Conservation (phyloP, 1,140 invertebrate species). For the Brachionus sp. region DNA sequence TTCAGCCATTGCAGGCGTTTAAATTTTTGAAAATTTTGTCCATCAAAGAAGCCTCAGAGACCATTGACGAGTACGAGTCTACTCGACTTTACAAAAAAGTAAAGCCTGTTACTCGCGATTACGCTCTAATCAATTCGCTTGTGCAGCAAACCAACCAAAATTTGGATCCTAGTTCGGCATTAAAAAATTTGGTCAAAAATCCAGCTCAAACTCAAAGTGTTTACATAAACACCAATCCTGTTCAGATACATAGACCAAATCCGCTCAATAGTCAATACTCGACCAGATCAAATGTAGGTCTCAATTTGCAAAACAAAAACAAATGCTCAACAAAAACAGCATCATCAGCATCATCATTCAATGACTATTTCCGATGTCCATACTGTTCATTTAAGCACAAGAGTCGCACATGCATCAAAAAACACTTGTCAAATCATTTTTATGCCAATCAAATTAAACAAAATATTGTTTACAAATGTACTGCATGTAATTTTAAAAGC, state of each 20-base stretch:
- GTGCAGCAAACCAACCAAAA: constrained; percentile 19
- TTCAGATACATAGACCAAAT: constrained; percentile 32
- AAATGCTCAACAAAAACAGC: background rate
- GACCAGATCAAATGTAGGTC: background rate
- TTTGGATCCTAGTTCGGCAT: background rate
- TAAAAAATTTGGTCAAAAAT: background rate
- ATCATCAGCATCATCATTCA: background rate
- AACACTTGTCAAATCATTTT: constrained; percentile 21
- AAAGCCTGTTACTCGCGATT: background rate
- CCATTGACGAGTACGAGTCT: constrained; percentile 35
- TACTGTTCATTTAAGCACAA: constrained; percentile 37
- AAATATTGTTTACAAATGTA: constrained; percentile 30
- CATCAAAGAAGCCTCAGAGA: constrained; percentile 34
- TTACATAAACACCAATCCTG: constrained; percentile 16
- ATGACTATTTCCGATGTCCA: constrained; percentile 19
- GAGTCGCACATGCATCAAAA: constrained; percentile 11
- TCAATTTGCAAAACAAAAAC: background rate
- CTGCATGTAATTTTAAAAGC: constrained; percentile 5
- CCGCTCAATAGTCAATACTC: constrained; percentile 22
- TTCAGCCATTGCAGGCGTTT: constrained; percentile 30
- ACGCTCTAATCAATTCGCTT: background rate
- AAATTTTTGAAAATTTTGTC: constrained; percentile 42
- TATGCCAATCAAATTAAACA: constrained; percentile 1
- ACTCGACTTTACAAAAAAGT: constrained; percentile 33
- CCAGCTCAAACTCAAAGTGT: background rate